Evolutionary conservation across 2,113 vertebrate genomes (phyloP), one percentile per base, ranked within the genome.

Genomic region (Psilopogon haemacephalus): DNA sequence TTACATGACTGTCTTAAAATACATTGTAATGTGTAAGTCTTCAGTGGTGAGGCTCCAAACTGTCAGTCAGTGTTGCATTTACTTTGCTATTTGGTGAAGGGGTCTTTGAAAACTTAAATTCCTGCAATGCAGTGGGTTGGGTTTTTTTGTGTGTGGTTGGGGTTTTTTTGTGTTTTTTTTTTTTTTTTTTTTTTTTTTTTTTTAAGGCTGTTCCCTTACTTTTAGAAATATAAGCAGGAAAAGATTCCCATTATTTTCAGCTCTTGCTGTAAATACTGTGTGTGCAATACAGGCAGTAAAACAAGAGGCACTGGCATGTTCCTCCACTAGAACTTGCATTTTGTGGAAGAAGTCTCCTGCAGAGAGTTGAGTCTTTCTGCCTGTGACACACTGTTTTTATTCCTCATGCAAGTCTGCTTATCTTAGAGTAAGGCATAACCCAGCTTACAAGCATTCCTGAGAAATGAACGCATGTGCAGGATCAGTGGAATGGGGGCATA

Each of bases 401-500:
- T 33, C 64, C 44, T 86, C 24, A 6, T 64, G 38, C 60, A 71
- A 92, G 89, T 75, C 82, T 94, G 89, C 96, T 95, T 95, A 95
- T 96, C 94, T 94, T 94, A 81, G 87, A 73, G 84, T 83, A 95
- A 86, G 81, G 76, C 95, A 94, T 80, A 88, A 73, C 82, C 89
- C 68, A 63, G 94, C 95, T 92, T 95, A 87, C 86, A 85, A 59
- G 93, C 96, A 96, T 96, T 96, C 96, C 95, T 94, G 84, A 92
- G 96, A 95, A 90, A 93, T 96, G 96, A 96, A 94, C 64, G 75
- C 96, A 95, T 96, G 93, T 96, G 89, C 84, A 85, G 89, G 87
- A 96, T 94, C 89, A 85, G 81, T 96, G 81, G 93, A 91, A 95
- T 94, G 89, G 94, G 94, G 87, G 96, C 95, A 92, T 94, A 94